phyloP scores from a whole-genome alignment of 2,888 invertebrate species.

The Ennomos erosarius region DNA sequence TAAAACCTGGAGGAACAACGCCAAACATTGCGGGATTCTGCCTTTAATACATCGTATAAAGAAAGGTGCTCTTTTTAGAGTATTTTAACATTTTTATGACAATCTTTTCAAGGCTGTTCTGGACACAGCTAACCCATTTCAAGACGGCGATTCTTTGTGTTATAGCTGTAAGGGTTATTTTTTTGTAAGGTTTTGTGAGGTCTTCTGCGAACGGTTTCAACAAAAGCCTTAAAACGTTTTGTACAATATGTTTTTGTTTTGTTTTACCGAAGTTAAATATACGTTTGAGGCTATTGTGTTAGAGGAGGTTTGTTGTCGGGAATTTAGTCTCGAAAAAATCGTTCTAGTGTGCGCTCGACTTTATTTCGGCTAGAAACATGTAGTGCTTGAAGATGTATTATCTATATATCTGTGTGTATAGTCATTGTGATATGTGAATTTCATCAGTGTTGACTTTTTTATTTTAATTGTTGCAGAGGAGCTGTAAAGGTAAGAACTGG shows the following conservation, averaged over 20 bases:
- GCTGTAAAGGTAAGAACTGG: constrained; percentile 21
- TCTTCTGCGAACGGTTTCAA: constrained; percentile 77
- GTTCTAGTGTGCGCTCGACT: constrained; percentile 72
- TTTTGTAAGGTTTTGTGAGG: constrained; percentile 64
- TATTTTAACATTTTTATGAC: constrained; percentile 33
- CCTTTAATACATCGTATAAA: constrained; percentile 39
- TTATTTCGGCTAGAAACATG: constrained; percentile 39
- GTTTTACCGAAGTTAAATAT: constrained; percentile 81
- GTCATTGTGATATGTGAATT: constrained; percentile 11
- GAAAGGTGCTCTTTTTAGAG: constrained; percentile 37
- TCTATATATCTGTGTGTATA: no score
- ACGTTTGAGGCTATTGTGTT: constrained; percentile 80
- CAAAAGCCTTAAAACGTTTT: constrained; percentile 73
- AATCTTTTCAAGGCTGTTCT: constrained; percentile 28
- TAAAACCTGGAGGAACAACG: constrained; percentile 76
- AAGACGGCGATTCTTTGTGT: constrained; percentile 57
- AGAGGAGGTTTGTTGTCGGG: constrained; percentile 64
- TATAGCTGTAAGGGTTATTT: constrained; percentile 73
- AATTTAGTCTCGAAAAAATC: constrained; percentile 82
- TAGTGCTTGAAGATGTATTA: constrained; percentile 12
- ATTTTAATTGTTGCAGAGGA: background rate
- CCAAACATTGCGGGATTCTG: constrained; percentile 80
- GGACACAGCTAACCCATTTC: constrained; percentile 38
- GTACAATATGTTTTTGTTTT: constrained; percentile 74
- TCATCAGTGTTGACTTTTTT: constrained; percentile 10